Conservation (phyloP, 2,113 vertebrate genomes). For the Sander lucioperca region DNA sequence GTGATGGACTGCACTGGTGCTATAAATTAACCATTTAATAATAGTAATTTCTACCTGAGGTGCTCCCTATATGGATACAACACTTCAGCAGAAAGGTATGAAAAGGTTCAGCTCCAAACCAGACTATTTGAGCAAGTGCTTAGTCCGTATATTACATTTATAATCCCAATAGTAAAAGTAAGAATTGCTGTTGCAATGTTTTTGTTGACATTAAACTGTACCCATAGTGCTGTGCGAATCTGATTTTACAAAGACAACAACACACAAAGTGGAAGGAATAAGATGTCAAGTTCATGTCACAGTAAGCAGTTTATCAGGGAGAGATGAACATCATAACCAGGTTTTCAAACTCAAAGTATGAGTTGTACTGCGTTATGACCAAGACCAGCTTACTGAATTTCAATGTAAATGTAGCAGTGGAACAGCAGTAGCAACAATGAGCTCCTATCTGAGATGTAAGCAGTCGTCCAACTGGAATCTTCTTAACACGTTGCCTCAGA, state of each 20-base stretch:
- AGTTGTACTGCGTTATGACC: not conserved
- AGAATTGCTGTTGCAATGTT: conserved; percentile 39
- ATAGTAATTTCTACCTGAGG: conserved; percentile 61
- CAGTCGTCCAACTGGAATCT: conserved; percentile 1
- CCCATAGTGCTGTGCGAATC: conserved; percentile 21
- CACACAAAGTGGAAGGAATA: conserved; percentile 30
- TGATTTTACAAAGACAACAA: conserved; percentile 34
- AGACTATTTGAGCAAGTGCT: conserved; percentile 17
- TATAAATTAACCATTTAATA: conserved; percentile 65
- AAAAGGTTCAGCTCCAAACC: conserved; percentile 28
- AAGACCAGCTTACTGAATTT: not conserved
- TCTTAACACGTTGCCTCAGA: conserved; percentile 18
- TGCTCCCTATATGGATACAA: conserved; percentile 19
- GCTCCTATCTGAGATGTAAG: conserved; percentile 16
- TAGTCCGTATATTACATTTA: conserved; percentile 45
- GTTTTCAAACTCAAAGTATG: conserved; percentile 2
- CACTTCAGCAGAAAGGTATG: conserved; percentile 45
- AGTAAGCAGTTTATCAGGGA: conserved; percentile 30
- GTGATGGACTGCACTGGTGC: conserved; percentile 47
- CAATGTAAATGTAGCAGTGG: not conserved
- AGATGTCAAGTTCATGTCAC: not conserved
- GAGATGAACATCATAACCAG: conserved; percentile 11
- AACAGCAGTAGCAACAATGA: not conserved
- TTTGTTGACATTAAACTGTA: conserved; percentile 44
- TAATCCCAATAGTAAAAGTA: conserved; percentile 47